Evolutionary conservation across 2,888 invertebrate genomes (phyloP).

Genomic region (Rhodophaea formosa): DNA sequence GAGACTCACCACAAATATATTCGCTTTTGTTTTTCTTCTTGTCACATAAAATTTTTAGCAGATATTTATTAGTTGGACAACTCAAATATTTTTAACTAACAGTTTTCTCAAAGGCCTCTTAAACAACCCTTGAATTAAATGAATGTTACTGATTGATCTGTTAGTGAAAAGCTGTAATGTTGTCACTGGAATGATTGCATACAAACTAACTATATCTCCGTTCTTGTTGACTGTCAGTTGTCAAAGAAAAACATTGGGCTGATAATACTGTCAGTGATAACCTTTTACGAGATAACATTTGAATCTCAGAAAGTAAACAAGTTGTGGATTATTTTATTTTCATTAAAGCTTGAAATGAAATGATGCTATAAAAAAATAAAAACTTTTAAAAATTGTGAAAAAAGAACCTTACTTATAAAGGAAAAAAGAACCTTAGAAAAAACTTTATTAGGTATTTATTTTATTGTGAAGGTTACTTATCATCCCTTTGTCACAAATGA

Average conservation of each 20-base stretch:
- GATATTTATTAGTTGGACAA: too few relatives aligned
- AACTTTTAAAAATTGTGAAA: background rate
- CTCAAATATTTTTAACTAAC: too few relatives aligned
- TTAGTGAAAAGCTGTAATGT: background rate
- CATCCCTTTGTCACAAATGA: too few relatives aligned
- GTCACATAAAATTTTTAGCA: too few relatives aligned
- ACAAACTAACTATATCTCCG: background rate
- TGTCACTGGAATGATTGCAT: slow-evolving; percentile 4
- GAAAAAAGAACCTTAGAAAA: too few relatives aligned
- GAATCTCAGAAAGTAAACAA: slow-evolving; percentile 10
- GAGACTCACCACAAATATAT: too few relatives aligned
- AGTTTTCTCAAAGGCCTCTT: too few relatives aligned
- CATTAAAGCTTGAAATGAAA: background rate
- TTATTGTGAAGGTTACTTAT: too few relatives aligned
- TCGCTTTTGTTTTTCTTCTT: too few relatives aligned
- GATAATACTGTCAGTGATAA: slow-evolving; percentile 5
- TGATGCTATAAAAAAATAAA: background rate
- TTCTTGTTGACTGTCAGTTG: background rate
- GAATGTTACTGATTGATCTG: background rate
- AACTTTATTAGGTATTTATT: too few relatives aligned
- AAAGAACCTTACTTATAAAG: too few relatives aligned
- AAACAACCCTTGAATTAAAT: background rate
- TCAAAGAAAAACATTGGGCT: slow-evolving; percentile 6
- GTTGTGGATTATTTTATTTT: background rate
- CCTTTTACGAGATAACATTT: slow-evolving; percentile 8